phyloP scores from a whole-genome alignment of 1,140 invertebrate species.

The Lamellibrachia luymesi region DNA sequence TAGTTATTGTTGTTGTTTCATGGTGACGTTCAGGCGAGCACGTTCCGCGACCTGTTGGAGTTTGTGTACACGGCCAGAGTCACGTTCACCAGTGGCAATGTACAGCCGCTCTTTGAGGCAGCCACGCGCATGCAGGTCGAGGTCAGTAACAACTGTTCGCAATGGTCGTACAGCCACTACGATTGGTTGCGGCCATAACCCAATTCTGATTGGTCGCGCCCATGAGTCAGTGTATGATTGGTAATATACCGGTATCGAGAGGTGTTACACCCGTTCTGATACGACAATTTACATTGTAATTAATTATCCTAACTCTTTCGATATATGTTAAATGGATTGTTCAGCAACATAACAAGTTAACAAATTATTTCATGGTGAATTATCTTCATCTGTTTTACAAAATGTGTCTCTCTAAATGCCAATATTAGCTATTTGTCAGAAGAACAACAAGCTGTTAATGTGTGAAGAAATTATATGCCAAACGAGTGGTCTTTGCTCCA shows the following conservation, averaged over 20 bases:
- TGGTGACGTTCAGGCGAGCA: not conserved
- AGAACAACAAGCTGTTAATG: too few relatives aligned
- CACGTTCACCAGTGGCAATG: not conserved
- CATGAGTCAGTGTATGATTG: too few relatives aligned
- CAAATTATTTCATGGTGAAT: not conserved
- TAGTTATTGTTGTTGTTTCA: not conserved
- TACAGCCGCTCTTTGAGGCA: not conserved
- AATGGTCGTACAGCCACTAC: not conserved
- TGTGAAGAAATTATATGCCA: not conserved
- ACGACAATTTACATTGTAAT: too few relatives aligned
- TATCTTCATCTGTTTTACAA: not conserved
- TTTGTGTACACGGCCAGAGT: not conserved
- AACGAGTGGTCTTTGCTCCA: not conserved
- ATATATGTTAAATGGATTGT: not conserved
- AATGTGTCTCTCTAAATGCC: too few relatives aligned
- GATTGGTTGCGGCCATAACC: not conserved
- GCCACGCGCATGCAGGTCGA: not conserved
- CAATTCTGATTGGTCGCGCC: not conserved
- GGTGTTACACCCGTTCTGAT: not conserved
- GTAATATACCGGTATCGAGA: not conserved
- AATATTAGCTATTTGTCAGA: too few relatives aligned
- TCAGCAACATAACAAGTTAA: not conserved
- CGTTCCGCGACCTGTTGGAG: not conserved
- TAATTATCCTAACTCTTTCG: too few relatives aligned
- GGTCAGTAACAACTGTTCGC: not conserved